Percentiles rank a stretch among this genome's conserved stretches.
phyloP scores from a whole-genome alignment of 2,113 vertebrate species.

The Laticauda laticaudata region DNA sequence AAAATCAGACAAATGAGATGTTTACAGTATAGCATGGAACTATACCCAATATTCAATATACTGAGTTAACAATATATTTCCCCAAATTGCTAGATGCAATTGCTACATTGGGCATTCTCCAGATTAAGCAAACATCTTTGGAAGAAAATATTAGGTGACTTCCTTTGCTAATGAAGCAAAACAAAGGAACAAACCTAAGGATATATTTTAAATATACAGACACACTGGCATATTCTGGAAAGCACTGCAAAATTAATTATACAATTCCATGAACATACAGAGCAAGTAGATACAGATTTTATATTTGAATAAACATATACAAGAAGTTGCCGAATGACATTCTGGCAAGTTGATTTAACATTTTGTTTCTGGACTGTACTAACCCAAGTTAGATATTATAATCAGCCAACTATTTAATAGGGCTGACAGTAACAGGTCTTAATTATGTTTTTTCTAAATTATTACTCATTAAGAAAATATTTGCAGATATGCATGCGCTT shows the following conservation, averaged over 20 bases:
- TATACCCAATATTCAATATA: neutral
- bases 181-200: neutral
- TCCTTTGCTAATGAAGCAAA: neutral
- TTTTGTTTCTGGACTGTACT: neutral
- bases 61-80: neutral
- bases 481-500: neutral
- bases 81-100: neutral
- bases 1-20: neutral
- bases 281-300: neutral
- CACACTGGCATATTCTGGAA: neutral
- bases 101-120: neutral
- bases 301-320: neutral
- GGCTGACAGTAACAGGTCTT: neutral
- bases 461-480: constrained; percentile 1
- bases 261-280: neutral
- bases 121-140: neutral
- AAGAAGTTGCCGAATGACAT: too few relatives aligned
- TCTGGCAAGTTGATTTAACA: neutral
- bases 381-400: neutral
- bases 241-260: neutral
- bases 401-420: neutral
- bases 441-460: neutral
- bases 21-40: neutral
- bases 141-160: neutral
- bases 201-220: neutral